Evolutionary conservation across 2,797 vertebrate species (phyloP), one percentile per base, ranked within the genome.

Genomic region (Triplophysa yarkandensis): DNA sequence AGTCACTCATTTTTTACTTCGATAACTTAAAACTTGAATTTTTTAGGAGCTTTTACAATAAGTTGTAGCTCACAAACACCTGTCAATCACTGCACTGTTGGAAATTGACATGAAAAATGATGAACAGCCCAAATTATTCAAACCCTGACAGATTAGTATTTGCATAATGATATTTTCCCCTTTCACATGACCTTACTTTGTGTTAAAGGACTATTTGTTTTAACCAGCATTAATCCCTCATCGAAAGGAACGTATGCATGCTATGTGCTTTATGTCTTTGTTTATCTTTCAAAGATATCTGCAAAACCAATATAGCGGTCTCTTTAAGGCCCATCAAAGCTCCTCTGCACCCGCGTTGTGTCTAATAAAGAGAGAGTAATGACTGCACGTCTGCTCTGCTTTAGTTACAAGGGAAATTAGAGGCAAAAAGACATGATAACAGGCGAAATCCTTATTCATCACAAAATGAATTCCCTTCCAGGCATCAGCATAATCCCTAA

Each of bases 371-470:
- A 64, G 39, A 61, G 23, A 70, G 23, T 55, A 55, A 64, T 65
- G 39, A 71, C 16, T 36, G 28, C 50, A 57, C 23, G 4, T 58
- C 50, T 17, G 1, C 60, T 69, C 25, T 67, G 54, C 43, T 61
- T 66, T 43, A 68, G 36, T 62, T 41, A 50, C 28, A 57, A 58
- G 50, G 65, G 70, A 69, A 68, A 74, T 74, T 60, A 74, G 52
- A 67, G 19, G 27, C 39, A 27, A 44, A 62, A 50, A 68, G 55
- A 63, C 48, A 55, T 1, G 71, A 69, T 73, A 78, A 68, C 46
- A 68, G 57, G 19, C 50, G 4, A 60, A 62, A 63, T 68, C 65
- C 66, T 64, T 65, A 74, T 68, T 78, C 65, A 78, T 58, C 71
- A 63, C 48, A 74, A 68, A 74, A 68, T 55, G 46, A 74, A 68